Conservation (phyloP, 2,113 vertebrate genomes). For the Machaerirhynchus nigripectus region DNA sequence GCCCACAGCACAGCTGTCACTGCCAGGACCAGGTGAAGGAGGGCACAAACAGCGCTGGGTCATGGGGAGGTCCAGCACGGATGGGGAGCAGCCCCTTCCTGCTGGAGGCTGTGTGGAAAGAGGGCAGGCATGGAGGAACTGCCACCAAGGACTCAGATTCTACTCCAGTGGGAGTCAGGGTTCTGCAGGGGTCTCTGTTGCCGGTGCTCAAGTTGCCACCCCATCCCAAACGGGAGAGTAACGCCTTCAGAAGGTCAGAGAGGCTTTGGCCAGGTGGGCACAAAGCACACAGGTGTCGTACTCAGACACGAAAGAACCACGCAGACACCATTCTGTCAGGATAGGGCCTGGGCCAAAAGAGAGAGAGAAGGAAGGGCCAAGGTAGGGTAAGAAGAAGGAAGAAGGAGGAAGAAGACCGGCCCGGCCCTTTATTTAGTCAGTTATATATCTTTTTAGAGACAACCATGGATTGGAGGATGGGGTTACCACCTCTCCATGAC, state of each 20-base stretch:
- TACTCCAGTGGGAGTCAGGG: neutral
- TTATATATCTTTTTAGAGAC: no score
- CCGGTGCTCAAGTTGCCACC: accelerated
- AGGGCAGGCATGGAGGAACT: neutral
- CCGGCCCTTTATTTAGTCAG: no score
- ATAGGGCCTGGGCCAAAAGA: no score
- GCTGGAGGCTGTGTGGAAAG: neutral
- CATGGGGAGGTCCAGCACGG: neutral
- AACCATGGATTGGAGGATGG: no score
- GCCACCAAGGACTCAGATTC: neutral
- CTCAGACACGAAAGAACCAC: no score
- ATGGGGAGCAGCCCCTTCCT: neutral
- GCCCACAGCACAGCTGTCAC: accelerated
- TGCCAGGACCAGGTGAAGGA: neutral
- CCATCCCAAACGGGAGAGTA: neutral
- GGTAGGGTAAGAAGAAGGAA: no score
- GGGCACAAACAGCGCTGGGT: accelerated
- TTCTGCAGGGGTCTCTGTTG: neutral
- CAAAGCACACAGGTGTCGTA: accelerated
- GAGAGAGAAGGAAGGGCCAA: no score
- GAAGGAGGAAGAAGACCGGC: no score
- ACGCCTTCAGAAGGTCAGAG: neutral
- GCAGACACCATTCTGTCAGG: no score
- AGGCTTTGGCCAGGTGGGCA: neutral
- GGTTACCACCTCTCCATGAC: no score